Base-by-base conservation (phyloP, 2,888 invertebrate genomes). In the Drosophila kambysellisi region DNA sequence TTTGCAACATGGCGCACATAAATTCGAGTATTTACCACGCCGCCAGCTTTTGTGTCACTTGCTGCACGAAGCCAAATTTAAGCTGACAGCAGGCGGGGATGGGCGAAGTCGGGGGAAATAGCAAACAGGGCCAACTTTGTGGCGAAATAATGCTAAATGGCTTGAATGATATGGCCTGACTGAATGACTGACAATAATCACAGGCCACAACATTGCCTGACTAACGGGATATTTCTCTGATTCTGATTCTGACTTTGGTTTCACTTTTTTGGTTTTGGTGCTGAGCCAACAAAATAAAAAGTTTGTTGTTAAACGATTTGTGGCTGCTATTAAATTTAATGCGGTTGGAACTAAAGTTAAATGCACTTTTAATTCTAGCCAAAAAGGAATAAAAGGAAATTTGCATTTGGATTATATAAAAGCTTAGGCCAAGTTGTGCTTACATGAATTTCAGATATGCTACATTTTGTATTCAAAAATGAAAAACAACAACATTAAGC, bases 121-220 rank as follows among this genome's bases (percentile, higher is more conserved):
- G 41, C n/a, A 20, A 78, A 51, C 46, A 46, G 35, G 60, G 57
- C 62, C 65, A 76, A 80, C 69, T 80, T 76, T 80, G 75, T 63
- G 74, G 59, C 70, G 82, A 75, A 81, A 70, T 79, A 59, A 81
- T 79, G 78, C 56, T 75, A 75, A 81, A 81, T 79, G 78, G 68
- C 78, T 68, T 64, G 68, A 81, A 68, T 75, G 67, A 75, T 56
- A 63, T 69, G 70, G 62, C 58, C 74, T 74, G 79, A 76, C 76
- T 64, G n/a, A 58, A 29, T 74, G 79, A 64, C 77, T 66, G 60
- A 59, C 65, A 73, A 66, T 64, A 50, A 32, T 54, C 58, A 65
- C 43, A 64, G 35, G 32, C 75, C 70, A 62, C 70, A 59, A 68
- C 30, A 70, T 56, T 60, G 77, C 76, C 67, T 64, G 71, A 66